Evolutionary conservation across 2,113 vertebrate species (phyloP), one percentile per base, ranked within the genome.

Genomic region (Brachyistius frenatus): DNA sequence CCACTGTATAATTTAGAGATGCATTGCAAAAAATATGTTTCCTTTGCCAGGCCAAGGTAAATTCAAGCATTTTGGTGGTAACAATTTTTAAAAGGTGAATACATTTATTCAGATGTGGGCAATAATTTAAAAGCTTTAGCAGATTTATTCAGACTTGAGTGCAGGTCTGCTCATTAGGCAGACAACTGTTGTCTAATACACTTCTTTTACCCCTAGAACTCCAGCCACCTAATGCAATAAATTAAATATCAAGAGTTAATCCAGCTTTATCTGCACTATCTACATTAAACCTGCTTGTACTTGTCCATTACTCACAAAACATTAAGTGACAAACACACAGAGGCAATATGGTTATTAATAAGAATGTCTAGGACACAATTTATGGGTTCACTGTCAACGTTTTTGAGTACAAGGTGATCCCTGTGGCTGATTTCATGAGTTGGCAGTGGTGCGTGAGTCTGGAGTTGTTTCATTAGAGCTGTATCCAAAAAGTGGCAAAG

Each of bases 401-500:
- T 76, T 75, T 13, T 0, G 0, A 61, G 63, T 60, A 75, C 75
- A 76, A 84, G 79, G 39, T 81, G 80, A 85, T 88, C 71, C 71
- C 61, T 23, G 46, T 63, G 68, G 67, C 67, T 73, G 55, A 86
- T 81, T 84, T 84, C 74, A 70, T 44, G 61, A 83, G 65, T 50
- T 85, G 78, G 80, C 73, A 67, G 57, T 3, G 16, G 23, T 58
- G 54, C 47, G 46, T 2, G 53, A 61, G 60, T 75, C 46, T 70
- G 58, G 39, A 66, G 76, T 73, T 81, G 58, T 67, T 86, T 69
- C 61, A 83, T 79, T 84, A 76, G 60, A 55, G 64, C 67, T 2
- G 32, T 49, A 83, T 82, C 69, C 49, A 63, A 76, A 83, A 73
- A 68, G 73, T 74, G 77, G 69, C 74, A 75, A 61, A 84, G 54